Evolutionary conservation across 2,797 vertebrate species (phyloP), one percentile per base, ranked within the genome.

Genomic region (Liparis tanakae): DNA sequence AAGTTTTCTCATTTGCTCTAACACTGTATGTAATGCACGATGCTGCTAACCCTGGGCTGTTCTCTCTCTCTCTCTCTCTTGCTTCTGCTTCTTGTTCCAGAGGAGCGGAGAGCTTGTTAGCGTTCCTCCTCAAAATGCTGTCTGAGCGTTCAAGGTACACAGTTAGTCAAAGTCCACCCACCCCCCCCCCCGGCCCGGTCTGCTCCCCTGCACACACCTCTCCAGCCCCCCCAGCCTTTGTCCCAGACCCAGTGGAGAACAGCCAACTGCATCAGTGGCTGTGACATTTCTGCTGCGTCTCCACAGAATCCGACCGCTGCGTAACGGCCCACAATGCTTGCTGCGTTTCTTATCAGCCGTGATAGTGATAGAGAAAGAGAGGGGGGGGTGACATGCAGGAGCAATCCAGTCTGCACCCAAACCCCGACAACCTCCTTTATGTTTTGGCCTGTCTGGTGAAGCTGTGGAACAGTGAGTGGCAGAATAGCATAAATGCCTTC

Each of bases 61-160:
- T 53, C n/a, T n/a, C n/a, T n/a, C n/a, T n/a, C n/a, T 61, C 20
- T 90, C 80, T 88, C 50, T 90, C 67, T 89, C 64, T 72, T 67
- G 74, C 78, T 79, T 77, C 72, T 87, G 70, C 74, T 85, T 85
- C 83, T 85, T 75, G 70, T 82, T 89, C 75, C 92, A 95, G 94
- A 88, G 94, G 93, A 91, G 93, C 92, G 4, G 93, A 95, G 87
- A 88, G 90, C 87, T 93, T 95, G 89, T 93, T 95, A 92, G 89
- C 90, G 69, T 93, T 95, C 70, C 89, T 94, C 72, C 93, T 95
- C 78, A 88, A 81, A 84, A 92, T 93, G 87, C 91, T 95, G 77
- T 91, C 87, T 76, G 93, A 94, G 85, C 89, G 79, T 68, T 94
- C 93, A 90, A 95, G 94, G 94, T 95, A 95, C 79, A 88, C 44